A percentile compares a stretch with the other conserved stretches of the same genome.
Evolutionary conservation across 1,140 invertebrate species (phyloP).

Genomic region (Linepithema humile): DNA sequence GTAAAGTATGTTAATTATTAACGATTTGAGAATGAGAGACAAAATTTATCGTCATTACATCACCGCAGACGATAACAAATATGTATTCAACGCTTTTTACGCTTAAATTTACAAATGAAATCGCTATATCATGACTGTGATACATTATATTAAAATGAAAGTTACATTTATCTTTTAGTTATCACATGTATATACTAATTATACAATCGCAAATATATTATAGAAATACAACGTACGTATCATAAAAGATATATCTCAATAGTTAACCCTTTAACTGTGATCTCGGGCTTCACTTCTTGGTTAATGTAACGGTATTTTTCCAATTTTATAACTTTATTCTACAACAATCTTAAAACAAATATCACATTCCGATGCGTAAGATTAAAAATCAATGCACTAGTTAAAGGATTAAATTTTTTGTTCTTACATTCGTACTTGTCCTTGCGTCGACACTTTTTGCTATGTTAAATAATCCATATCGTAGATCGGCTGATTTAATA

Average conservation of each 20-base stretch:
- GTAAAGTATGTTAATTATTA: conserved; percentile 29
- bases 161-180: neutral
- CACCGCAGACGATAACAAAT: conserved; percentile 16
- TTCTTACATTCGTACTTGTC: neutral
- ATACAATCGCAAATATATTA: neutral
- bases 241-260: neutral
- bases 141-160: conserved; percentile 22
- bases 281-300: neutral
- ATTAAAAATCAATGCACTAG: neutral
- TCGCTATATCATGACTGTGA: neutral
- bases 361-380: neutral
- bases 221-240: neutral
- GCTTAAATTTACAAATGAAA: conserved; percentile 26
- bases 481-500: conserved; percentile 35
- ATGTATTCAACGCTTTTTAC: neutral
- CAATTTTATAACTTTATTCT: neutral
- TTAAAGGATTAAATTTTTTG: conserved; percentile 36
- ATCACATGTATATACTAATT: conserved; percentile 5
- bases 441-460: conserved; percentile 2
- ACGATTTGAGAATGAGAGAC: neutral
- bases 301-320: neutral
- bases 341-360: neutral
- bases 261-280: conserved; percentile 6
- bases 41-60: neutral
- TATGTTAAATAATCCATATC: conserved; percentile 38